These are phyloP conservation scores for Rutilus rutilus DNA, from an alignment of 2,113 vertebrate genomes.

Conservation along the genomic window DNA sequence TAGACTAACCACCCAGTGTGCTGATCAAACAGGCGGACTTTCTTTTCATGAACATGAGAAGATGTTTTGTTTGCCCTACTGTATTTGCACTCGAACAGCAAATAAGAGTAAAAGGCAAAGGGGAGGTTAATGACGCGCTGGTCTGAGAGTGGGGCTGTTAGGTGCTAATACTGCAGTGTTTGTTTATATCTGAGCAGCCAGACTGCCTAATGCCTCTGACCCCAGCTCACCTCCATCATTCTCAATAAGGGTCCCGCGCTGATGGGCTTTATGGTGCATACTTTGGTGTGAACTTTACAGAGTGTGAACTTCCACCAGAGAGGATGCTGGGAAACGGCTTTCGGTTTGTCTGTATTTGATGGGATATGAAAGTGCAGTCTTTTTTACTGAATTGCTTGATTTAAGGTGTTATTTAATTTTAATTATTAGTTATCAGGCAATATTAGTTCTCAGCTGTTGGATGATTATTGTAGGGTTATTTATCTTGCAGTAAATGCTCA, in stretches of 20 bases:
- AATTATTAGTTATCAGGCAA: background rate
- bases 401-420: background rate
- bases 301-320: conserved; percentile 4
- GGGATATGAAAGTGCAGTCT: background rate
- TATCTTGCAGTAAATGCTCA: background rate
- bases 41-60: background rate
- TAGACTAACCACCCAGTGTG: conserved; percentile 29
- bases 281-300: conserved; percentile 29
- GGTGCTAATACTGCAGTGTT: conserved; percentile 41
- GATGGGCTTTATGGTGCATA: conserved; percentile 35
- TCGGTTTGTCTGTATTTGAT: background rate
- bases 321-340: conserved; percentile 3
- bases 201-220: conserved; percentile 43
- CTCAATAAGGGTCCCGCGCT: conserved; percentile 36
- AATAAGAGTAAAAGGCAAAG: conserved; percentile 29
- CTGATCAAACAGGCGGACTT: conserved; percentile 40
- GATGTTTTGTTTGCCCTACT: conserved; percentile 35
- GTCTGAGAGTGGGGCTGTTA: conserved; percentile 28
- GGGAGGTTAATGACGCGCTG: conserved; percentile 24
- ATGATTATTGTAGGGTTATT: background rate
- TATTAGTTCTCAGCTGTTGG: background rate
- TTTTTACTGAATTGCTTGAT: conserved; percentile 1
- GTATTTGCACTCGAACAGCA: conserved; percentile 36
- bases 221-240: conserved; percentile 39
- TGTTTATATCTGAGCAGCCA: conserved; percentile 52